Base-by-base conservation (phyloP, 2,113 vertebrate genomes). In the Nibea albiflora region DNA sequence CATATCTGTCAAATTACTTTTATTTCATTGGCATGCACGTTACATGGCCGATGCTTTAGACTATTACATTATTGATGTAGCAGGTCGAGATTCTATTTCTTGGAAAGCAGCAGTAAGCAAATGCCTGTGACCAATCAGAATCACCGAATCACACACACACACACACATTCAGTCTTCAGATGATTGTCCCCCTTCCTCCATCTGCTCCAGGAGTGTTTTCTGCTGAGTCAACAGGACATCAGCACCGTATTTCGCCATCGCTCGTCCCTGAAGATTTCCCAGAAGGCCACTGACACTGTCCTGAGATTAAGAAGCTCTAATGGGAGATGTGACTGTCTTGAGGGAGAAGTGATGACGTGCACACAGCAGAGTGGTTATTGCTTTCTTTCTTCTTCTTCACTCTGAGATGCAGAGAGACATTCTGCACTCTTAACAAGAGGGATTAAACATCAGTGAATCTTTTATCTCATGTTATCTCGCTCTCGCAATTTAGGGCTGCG, bases 251-350 rank as follows among this genome's bases (percentile, higher is more conserved):
- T 53, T 67, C 24, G 56, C 54, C 54, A 2, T 54, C 39, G 11
- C 54, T 72, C 50, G 12, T 52, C 61, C 80, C 49, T 4, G 56
- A 50, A 84, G 76, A 88, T 91, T 88, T 89, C 85, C 90, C 90
- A 89, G 85, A 84, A 81, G 90, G 78, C 88, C 81, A 4, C 76
- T 54, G 64, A 58, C 70, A 64, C 61, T 0, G 70, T 62, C 64
- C 66, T 52, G 76, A 85, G 83, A 85, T 90, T 61, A 81, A 81
- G 44, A 73, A 72, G 66, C 69, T 61, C 28, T 15, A 69, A 15
- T 9, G 52, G 50, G 74, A 52, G 60, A 28, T 26, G 14, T 2
- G 7, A 31, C 46, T 11, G 19, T 44, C 56, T 50, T 26, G 2
- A 24, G 20, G 50, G 60, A 62, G 42, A 7, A 39, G 69, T 1